Conservation (phyloP, 2,797 vertebrate species). For the Mormyrus hasselquistii region DNA sequence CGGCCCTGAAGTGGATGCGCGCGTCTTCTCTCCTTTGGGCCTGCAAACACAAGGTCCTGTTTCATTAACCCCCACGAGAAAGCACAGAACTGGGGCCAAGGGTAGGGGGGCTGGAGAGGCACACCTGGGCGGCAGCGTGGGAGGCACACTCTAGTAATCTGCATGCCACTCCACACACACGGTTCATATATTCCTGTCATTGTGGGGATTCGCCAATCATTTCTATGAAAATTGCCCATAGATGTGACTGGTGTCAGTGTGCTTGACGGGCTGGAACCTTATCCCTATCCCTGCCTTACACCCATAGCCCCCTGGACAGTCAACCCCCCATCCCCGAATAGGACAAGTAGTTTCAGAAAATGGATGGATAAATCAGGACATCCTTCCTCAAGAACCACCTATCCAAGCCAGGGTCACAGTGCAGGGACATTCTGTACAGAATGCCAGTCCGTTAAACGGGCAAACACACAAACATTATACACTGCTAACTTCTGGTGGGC, state of each 20-base stretch:
- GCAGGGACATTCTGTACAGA: not conserved
- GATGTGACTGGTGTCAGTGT: not conserved
- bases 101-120: not conserved
- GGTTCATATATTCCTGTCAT: not conserved
- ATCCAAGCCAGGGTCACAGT: not conserved
- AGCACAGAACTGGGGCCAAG: not conserved
- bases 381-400: not conserved
- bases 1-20: conserved; percentile 28
- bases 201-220: not conserved
- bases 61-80: conserved; percentile 15
- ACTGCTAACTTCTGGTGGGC: not conserved
- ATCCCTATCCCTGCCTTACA: not conserved
- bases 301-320: not conserved
- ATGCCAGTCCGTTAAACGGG: not conserved
- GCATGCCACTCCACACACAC: not conserved
- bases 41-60: conserved; percentile 23
- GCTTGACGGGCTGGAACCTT: not conserved
- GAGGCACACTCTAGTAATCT: not conserved
- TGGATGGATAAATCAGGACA: not conserved
- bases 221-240: not conserved
- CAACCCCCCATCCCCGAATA: not conserved
- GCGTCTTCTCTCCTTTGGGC: conserved; percentile 30
- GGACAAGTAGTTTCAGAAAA: not conserved
- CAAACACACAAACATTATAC: not conserved
- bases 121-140: not conserved